Evolutionary conservation across 2,113 vertebrate genomes (phyloP).

Genomic region (Microcebus griseorufus): DNA sequence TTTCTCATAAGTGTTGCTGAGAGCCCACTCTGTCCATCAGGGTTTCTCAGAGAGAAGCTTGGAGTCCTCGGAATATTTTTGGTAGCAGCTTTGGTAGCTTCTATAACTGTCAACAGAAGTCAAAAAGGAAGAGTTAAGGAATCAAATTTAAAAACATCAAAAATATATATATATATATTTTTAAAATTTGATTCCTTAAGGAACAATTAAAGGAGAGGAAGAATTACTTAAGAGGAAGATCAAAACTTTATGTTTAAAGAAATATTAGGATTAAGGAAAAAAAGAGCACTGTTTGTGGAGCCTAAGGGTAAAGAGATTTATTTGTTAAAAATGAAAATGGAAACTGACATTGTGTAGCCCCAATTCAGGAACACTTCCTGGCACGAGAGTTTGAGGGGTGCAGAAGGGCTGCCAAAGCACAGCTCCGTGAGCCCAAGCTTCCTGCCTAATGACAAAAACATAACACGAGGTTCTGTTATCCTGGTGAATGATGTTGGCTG

Average conservation of each 20-base stretch:
- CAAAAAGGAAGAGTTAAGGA: background rate
- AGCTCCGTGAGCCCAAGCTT: background rate
- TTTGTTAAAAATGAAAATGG: background rate
- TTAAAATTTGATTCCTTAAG: background rate
- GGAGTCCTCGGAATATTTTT: background rate
- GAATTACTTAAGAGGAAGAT: background rate
- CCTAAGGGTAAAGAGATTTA: background rate
- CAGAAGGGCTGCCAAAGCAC: background rate
- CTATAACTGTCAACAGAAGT: background rate
- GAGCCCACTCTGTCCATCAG: background rate
- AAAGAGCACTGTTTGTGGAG: background rate
- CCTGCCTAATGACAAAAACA: background rate
- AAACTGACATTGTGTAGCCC: background rate
- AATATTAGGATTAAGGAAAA: background rate
- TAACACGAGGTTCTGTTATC: background rate
- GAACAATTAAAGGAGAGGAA: background rate
- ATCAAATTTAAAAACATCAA: background rate
- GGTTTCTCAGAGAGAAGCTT: background rate
- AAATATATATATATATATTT: background rate
- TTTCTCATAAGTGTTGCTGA: background rate
- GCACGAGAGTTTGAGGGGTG: background rate
- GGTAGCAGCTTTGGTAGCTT: background rate
- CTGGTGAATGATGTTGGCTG: background rate
- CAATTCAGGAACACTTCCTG: background rate
- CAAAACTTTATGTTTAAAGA: background rate